A percentile compares a stretch with the other conserved stretches of the same genome.
Conservation (phyloP, 2,797 vertebrate genomes). For the Carcharodon carcharias region DNA sequence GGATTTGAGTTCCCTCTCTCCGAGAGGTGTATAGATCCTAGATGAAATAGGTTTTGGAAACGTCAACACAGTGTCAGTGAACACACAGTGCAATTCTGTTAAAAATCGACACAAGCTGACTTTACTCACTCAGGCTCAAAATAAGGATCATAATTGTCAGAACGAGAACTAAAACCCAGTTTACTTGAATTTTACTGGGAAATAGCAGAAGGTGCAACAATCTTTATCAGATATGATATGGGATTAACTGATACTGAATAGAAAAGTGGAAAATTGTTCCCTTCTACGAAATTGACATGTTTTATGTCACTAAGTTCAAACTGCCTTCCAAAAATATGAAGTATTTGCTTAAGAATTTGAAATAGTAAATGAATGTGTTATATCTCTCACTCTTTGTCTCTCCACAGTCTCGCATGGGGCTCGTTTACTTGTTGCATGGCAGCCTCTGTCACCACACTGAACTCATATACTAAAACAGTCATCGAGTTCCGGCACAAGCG, state of each 20-base stretch:
- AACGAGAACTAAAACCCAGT: not conserved
- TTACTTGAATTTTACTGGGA: not conserved
- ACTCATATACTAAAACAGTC: slow-evolving; percentile 95
- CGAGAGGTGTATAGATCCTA: not conserved
- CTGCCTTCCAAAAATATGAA: not conserved
- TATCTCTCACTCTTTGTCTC: not conserved
- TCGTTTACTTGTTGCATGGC: slow-evolving; percentile 97
- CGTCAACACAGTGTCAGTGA: not conserved
- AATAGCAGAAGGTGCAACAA: not conserved
- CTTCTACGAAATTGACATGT: not conserved
- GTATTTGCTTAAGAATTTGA: not conserved
- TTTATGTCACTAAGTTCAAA: not conserved
- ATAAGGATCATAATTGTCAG: not conserved
- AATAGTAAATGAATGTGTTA: not conserved
- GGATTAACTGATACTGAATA: not conserved
- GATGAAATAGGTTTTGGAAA: not conserved
- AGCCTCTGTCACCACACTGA: slow-evolving; percentile 90
- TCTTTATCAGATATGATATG: not conserved
- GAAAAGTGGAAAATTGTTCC: not conserved
- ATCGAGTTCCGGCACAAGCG: slow-evolving; percentile 92
- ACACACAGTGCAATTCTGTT: not conserved
- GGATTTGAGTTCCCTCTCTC: not conserved
- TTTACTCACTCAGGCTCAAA: not conserved
- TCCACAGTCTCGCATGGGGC: slow-evolving; percentile 81
- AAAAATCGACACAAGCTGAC: not conserved